These are phyloP conservation scores for Notodonta ziczac DNA, from an alignment of 2,888 invertebrate species.

Conservation along the genomic window DNA sequence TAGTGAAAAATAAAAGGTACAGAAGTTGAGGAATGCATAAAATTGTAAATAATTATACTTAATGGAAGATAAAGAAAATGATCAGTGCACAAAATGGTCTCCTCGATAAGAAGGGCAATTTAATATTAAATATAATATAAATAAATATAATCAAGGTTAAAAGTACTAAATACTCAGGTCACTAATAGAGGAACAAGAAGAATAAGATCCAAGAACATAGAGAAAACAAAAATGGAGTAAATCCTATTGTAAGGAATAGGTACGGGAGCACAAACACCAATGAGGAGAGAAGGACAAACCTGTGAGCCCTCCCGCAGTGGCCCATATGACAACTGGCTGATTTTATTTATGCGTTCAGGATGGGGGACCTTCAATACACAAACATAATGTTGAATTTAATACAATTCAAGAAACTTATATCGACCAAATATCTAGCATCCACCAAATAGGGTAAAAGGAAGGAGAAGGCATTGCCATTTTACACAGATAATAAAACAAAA, in stretches of 20 bases:
- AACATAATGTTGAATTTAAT: conserved; percentile 79
- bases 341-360: conserved; percentile 86
- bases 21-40: conserved; percentile 50
- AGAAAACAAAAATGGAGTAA: conserved; percentile 53
- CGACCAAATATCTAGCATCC: conserved; percentile 64
- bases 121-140: too few species aligned
- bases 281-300: conserved; percentile 84
- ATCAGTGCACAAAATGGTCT: conserved; percentile 61
- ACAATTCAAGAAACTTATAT: conserved; percentile 55
- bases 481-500: conserved; percentile 49
- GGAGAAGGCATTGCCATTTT: conserved; percentile 55
- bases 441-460: conserved; percentile 65
- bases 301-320: conserved; percentile 87
- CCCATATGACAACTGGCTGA: conserved; percentile 88
- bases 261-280: conserved; percentile 81
- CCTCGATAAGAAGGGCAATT: conserved; percentile 17
- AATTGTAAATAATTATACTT: conserved; percentile 40
- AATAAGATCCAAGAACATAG: conserved; percentile 47
- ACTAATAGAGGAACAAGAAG: conserved; percentile 53
- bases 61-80: conserved; percentile 57
- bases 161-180: conserved; percentile 29
- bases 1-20: conserved; percentile 55
- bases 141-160: conserved; percentile 38
- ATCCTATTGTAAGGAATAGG: conserved; percentile 67
- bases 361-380: conserved; percentile 88